Evolutionary conservation across 2,113 vertebrate genomes (phyloP).

Genomic region (Pygoscelis adeliae): DNA sequence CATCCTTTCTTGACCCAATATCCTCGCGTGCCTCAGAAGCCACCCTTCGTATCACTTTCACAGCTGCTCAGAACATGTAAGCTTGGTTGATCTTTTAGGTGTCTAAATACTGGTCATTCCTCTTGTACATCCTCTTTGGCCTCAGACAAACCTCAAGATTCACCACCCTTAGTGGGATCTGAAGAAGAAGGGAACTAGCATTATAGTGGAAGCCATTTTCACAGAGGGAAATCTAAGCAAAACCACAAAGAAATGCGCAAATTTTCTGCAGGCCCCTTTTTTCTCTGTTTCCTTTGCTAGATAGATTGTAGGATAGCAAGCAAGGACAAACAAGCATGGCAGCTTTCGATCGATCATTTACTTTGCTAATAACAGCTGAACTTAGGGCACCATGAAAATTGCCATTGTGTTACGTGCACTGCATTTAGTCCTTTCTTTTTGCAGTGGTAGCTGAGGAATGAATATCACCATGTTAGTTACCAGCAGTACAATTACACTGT

Average conservation of each 20-base stretch:
- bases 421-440: neutral
- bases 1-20: neutral
- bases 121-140: neutral
- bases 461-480: neutral
- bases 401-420: neutral
- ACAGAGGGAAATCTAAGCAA: neutral
- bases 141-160: neutral
- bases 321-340: neutral
- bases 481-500: neutral
- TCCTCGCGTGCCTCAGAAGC: neutral
- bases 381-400: neutral
- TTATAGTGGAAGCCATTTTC: neutral
- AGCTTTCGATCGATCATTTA: neutral
- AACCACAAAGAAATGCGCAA: neutral
- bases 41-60: neutral
- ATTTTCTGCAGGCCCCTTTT: neutral
- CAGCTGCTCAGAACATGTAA: neutral
- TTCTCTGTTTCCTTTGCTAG: neutral
- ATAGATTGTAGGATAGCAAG: neutral
- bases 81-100: neutral
- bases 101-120: neutral
- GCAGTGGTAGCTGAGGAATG: neutral
- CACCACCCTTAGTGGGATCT: neutral
- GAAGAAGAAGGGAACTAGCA: neutral
- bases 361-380: neutral